Conservation (phyloP, 1,140 invertebrate genomes). For the Melitaea cinxia region DNA sequence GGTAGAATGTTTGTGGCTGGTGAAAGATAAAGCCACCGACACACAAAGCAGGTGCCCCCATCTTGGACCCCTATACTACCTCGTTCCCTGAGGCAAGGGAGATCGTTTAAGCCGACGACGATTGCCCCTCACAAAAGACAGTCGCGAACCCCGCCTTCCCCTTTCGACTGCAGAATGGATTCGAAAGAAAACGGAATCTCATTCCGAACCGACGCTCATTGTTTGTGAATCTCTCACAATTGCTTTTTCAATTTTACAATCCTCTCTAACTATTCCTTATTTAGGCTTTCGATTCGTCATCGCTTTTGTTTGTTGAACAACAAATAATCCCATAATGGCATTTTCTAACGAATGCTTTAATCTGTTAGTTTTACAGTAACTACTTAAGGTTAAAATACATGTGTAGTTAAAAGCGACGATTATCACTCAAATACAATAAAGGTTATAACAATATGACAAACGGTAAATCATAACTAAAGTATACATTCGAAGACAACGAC, state of each 20-base stretch:
- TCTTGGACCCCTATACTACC: constrained; percentile 32
- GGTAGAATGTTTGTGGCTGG: constrained; percentile 48
- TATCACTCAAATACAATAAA: background rate
- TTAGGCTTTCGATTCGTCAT: constrained; percentile 39
- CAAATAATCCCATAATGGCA: constrained; percentile 12
- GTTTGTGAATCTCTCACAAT: constrained; percentile 66
- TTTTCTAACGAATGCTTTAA: constrained; percentile 13
- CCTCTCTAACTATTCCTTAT: constrained; percentile 43
- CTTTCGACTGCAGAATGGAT: constrained; percentile 50
- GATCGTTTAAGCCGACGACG: constrained; percentile 60
- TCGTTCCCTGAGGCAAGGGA: constrained; percentile 41
- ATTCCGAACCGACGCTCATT: constrained; percentile 56
- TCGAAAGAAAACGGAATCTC: constrained; percentile 67
- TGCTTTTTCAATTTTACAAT: constrained; percentile 65
- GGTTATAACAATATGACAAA: too few species aligned
- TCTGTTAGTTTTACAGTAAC: background rate
- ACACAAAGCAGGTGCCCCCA: constrained; percentile 55
- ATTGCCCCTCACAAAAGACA: constrained; percentile 64
- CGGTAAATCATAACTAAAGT: too few species aligned
- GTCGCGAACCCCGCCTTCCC: constrained; percentile 42
- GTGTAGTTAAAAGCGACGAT: background rate
- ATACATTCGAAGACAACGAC: constrained; percentile 32
- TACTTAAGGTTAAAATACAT: background rate
- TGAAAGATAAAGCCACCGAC: constrained; percentile 54
- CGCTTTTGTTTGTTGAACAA: constrained; percentile 30